phyloP scores from a whole-genome alignment of 2,888 invertebrate species.

The Noctua comes region DNA sequence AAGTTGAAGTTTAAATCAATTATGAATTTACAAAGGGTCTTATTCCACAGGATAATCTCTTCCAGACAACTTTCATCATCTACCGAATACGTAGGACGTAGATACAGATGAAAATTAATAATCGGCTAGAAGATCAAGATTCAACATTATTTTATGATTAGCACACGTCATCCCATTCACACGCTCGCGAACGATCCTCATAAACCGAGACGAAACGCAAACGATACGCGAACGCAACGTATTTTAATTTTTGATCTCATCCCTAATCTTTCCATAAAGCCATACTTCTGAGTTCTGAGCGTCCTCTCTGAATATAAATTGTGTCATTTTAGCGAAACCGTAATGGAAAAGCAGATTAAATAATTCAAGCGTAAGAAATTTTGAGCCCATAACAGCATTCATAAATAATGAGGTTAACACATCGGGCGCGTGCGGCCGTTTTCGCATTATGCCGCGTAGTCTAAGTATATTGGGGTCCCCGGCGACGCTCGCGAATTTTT shows the following conservation, averaged over 20 bases:
- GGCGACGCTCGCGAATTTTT: constrained; percentile 37
- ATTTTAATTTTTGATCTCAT: constrained; percentile 84
- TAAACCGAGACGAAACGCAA: constrained; percentile 55
- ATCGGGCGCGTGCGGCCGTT: constrained; percentile 72
- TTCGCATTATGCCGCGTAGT: constrained; percentile 68
- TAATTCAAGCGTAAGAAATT: constrained; percentile 89
- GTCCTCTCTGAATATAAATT: constrained; percentile 87
- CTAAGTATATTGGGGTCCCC: constrained; percentile 40
- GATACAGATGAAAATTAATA: neutral
- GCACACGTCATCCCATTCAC: constrained; percentile 49
- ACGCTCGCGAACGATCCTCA: constrained; percentile 45
- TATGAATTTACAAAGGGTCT: neutral
- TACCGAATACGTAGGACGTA: neutral
- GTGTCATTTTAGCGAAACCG: constrained; percentile 87
- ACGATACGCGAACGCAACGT: constrained; percentile 61
- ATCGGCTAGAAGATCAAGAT: constrained; percentile 5
- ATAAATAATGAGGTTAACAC: constrained; percentile 88
- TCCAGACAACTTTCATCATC: neutral
- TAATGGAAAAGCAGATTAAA: constrained; percentile 90
- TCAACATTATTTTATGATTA: constrained; percentile 46
- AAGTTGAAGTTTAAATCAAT: neutral
- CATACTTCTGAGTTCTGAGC: constrained; percentile 79
- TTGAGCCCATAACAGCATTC: constrained; percentile 87
- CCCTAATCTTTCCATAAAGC: constrained; percentile 86
- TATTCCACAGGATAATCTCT: neutral